These are phyloP conservation scores for Naso thynnoides DNA, from an alignment of 2,797 vertebrate species.

Conservation along the genomic window DNA sequence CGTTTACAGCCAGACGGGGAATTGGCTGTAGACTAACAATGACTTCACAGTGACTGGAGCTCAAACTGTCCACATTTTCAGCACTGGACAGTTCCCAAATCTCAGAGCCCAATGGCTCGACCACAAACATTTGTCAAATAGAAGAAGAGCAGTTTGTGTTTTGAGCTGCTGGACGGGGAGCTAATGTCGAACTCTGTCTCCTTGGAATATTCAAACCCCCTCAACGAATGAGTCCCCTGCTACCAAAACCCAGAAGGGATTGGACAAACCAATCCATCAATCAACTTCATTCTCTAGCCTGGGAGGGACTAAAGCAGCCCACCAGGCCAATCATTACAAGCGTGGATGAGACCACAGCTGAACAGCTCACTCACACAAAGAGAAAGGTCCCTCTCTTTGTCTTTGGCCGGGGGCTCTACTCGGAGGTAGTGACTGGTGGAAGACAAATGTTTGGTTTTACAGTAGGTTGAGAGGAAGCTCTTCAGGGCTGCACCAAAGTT, in stretches of 20 bases:
- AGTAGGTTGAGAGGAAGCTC: constrained; percentile 43
- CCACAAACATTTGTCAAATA: constrained; percentile 27
- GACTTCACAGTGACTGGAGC: constrained; percentile 40
- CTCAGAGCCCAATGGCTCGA: constrained; percentile 13
- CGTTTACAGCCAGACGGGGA: constrained; percentile 39
- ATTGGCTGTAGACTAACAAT: constrained; percentile 48
- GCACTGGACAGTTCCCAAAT: constrained; percentile 82
- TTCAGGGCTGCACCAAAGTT: constrained; percentile 27
- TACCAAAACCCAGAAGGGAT: constrained; percentile 66
- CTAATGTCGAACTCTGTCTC: constrained; percentile 23
- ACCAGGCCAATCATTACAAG: constrained; percentile 76
- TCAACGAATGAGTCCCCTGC: constrained; percentile 34
- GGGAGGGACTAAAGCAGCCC: constrained; percentile 76
- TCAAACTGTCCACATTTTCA: constrained; percentile 65
- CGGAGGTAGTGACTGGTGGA: constrained; percentile 57
- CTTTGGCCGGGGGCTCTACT: constrained; percentile 72
- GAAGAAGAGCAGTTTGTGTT: constrained; percentile 28
- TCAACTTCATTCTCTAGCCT: constrained; percentile 68
- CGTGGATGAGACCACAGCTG: constrained; percentile 75
- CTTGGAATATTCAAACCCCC: constrained; percentile 55
- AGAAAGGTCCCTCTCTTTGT: constrained; percentile 80
- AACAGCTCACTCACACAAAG: constrained; percentile 81
- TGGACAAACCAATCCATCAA: constrained; percentile 77
- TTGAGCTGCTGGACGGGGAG: constrained; percentile 35
- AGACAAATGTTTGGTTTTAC: constrained; percentile 68